A percentile compares a stretch with the other conserved stretches of the same genome.
Conservation (phyloP, 2,113 vertebrate genomes). For the Myocastor coypus region DNA sequence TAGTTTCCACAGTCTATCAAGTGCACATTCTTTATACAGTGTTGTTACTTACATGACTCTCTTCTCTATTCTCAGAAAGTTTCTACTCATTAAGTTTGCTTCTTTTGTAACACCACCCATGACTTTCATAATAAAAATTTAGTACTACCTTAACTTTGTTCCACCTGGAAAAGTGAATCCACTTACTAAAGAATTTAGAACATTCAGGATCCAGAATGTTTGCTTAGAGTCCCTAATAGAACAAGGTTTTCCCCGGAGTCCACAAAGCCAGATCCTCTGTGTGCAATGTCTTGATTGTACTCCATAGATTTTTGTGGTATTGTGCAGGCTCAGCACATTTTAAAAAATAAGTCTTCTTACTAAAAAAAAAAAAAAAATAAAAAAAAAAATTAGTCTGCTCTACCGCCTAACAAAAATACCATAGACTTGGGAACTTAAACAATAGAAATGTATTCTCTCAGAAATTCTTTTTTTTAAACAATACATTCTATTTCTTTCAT, state of each 20-base stretch:
- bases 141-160: neutral
- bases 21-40: neutral
- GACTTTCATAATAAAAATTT: neutral
- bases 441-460: neutral
- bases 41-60: neutral
- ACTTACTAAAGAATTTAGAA: neutral
- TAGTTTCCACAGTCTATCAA: neutral
- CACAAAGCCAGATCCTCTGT: neutral
- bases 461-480: neutral
- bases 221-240: neutral
- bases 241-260: neutral
- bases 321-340: neutral
- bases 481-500: neutral
- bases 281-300: neutral
- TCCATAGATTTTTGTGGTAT: neutral
- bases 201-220: neutral
- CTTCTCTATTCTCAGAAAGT: neutral
- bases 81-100: neutral
- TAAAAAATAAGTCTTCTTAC: neutral
- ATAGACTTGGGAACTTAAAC: neutral
- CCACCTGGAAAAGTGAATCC: neutral
- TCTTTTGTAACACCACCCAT: neutral
- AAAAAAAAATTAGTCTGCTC: neutral
- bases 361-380: no score
- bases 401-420: neutral